These are phyloP conservation scores for Clistopyga incitator DNA, from an alignment of 2,888 invertebrate species.

Conservation along the genomic window DNA sequence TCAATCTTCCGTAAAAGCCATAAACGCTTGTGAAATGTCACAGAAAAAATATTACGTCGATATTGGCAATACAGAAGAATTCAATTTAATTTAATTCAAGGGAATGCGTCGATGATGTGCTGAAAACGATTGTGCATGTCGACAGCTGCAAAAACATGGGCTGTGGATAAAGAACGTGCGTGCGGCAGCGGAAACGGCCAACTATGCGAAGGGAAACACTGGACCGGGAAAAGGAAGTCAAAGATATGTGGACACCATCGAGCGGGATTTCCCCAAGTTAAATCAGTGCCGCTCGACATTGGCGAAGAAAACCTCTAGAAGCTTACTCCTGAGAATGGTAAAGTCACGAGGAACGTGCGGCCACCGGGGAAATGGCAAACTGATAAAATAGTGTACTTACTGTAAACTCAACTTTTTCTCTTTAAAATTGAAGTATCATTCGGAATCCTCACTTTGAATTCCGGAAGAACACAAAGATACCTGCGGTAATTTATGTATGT, in stretches of 20 bases:
- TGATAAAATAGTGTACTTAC: conserved; percentile 3
- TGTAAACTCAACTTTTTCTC: too few species aligned
- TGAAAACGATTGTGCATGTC: conserved; percentile 62
- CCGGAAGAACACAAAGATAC: background rate
- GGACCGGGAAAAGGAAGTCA: conserved; percentile 22
- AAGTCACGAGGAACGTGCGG: background rate
- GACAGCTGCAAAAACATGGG: conserved; percentile 69
- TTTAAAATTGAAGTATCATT: background rate
- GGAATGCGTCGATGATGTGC: conserved; percentile 71
- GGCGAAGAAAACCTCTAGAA: background rate
- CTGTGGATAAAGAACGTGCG: conserved; percentile 17
- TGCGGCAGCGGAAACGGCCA: background rate
- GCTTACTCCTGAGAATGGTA: background rate
- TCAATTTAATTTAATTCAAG: conserved; percentile 52
- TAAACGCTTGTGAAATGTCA: background rate
- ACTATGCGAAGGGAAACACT: background rate
- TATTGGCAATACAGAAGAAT: conserved; percentile 11
- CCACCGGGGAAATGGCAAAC: conserved; percentile 3
- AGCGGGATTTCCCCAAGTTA: conserved; percentile 22
- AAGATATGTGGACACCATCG: background rate
- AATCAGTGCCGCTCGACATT: conserved; percentile 1
- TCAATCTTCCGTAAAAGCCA: too few species aligned
- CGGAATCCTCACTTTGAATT: background rate
- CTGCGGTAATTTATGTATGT: background rate
- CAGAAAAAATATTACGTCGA: background rate